These are phyloP conservation scores for Glyptemys insculpta DNA, from an alignment of 2,797 vertebrate species.

Conservation along the genomic window DNA sequence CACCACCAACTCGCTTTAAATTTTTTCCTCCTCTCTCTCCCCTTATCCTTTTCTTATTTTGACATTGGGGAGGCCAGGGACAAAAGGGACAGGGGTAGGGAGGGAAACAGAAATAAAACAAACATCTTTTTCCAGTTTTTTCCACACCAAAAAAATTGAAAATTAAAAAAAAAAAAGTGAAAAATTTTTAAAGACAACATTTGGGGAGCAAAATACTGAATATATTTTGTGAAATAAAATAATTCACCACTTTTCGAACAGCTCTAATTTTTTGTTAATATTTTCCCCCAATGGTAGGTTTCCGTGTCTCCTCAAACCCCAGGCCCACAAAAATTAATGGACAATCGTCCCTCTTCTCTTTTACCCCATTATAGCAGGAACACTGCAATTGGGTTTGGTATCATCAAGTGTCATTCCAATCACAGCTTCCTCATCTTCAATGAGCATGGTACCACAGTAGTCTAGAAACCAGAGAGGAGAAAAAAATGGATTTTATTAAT, in stretches of 20 bases:
- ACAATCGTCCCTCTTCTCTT: not conserved
- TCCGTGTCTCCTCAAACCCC: not conserved
- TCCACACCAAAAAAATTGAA: not conserved
- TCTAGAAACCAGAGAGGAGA: conserved; percentile 78
- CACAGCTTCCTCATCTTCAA: conserved; percentile 93
- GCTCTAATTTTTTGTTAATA: not conserved
- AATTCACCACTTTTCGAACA: not conserved
- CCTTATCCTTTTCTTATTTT: not conserved
- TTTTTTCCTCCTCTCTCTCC: not conserved
- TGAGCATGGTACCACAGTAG: conserved; percentile 95
- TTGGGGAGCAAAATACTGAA: not conserved
- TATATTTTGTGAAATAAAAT: not conserved
- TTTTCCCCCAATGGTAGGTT: not conserved
- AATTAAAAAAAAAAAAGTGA: not conserved
- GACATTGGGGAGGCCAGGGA: not conserved
- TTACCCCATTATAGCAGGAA: conserved; percentile 96
- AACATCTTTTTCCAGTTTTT: not conserved
- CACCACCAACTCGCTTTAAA: not conserved
- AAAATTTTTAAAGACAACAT: not conserved
- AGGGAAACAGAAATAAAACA: not conserved
- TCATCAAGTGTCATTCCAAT: conserved; percentile 94
- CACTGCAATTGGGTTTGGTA: conserved; percentile 93
- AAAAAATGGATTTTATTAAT: not conserved
- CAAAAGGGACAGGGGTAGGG: not conserved
- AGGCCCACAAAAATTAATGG: not conserved